Evolutionary conservation across 2,113 vertebrate genomes (phyloP), one percentile per base, ranked within the genome.

Genomic region (Orycteropus afer): DNA sequence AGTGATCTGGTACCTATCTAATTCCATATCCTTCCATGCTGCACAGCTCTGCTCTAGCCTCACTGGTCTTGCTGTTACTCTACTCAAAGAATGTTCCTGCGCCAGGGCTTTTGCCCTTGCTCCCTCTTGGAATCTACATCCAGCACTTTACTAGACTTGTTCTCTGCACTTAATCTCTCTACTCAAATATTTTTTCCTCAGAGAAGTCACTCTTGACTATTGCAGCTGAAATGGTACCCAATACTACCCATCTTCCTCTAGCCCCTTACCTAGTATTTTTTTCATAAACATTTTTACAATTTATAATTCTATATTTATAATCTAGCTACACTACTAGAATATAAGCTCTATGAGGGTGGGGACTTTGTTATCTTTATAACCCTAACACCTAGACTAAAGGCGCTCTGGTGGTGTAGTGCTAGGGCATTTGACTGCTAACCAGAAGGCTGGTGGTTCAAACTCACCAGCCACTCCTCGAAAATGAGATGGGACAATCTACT

Each of bases 301-400:
- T 14, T 83, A 22, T 76, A 86, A 55, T 59, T 93, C 55, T 22
- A 29, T 74, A 63, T 86, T 93, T 87, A 42, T 67, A 78, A 92
- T 74, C 45, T 77, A 69, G 74, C 27, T 84, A 32, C 85, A 47
- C 32, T 53, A 90, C 14, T 90, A 90, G 63, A 96, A 78, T 89
- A 61, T 84, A 89, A 92, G 20, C 37, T 94, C 8, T 84, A 15
- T 78, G 9, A 67, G 6, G 32, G 29, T 20, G 86, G 27, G 14
- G 27, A 82, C 47, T 65, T 85, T 87, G 71, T 94, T 18, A 89
- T 83, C 27, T 94, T 88, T 94, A 63, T 89, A 86, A 90, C 37
- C 14, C 53, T 34, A 93, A 69, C 18, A 83, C 6, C 45, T 83
- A 57, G 15, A 84, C 88, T 27, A 91, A 22, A n/a, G n/a, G n/a